Percentiles rank a stretch among this genome's conserved stretches.
These are phyloP conservation scores for Lampropteryx suffumata DNA, from an alignment of 2,888 invertebrate species.

Conservation along the genomic window DNA sequence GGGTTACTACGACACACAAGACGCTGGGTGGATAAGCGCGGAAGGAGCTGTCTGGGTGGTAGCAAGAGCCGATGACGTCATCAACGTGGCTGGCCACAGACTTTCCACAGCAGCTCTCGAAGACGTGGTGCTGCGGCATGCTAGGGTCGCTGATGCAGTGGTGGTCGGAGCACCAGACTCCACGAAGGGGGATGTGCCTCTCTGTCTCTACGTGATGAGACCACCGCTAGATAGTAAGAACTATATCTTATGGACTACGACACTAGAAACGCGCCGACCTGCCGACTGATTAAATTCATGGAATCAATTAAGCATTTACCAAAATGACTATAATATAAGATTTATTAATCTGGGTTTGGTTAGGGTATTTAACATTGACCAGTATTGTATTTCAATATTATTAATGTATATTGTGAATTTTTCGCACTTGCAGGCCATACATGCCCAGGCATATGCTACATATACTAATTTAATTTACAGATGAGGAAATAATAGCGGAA, in stretches of 20 bases:
- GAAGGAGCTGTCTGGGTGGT: conserved; percentile 94
- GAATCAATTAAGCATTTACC: too few relatives aligned
- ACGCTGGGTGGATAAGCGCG: conserved; percentile 93
- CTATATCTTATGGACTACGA: too few relatives aligned
- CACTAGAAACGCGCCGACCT: too few relatives aligned
- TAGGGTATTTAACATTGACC: too few relatives aligned
- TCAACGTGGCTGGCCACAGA: conserved; percentile 97
- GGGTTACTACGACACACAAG: conserved; percentile 98
- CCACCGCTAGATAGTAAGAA: conserved; percentile 75
- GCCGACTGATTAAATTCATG: too few relatives aligned
- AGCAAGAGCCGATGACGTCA: conserved; percentile 96
- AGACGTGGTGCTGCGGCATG: conserved; percentile 94
- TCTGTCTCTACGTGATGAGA: conserved; percentile 92
- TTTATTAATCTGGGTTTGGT: too few relatives aligned
- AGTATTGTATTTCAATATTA: too few relatives aligned
- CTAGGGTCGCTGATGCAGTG: conserved; percentile 92
- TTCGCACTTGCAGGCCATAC: too few relatives aligned
- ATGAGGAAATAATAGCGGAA: conserved; percentile 74
- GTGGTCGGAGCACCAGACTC: conserved; percentile 95
- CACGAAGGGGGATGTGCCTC: conserved; percentile 95
- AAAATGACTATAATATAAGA: too few relatives aligned
- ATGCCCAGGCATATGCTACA: too few relatives aligned
- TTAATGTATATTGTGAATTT: too few relatives aligned
- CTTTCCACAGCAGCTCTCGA: conserved; percentile 95
- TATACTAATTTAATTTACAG: conserved; percentile 40